These are phyloP conservation scores for Ploceus nigricollis DNA, from an alignment of 2,113 vertebrate genomes.

Conservation along the genomic window DNA sequence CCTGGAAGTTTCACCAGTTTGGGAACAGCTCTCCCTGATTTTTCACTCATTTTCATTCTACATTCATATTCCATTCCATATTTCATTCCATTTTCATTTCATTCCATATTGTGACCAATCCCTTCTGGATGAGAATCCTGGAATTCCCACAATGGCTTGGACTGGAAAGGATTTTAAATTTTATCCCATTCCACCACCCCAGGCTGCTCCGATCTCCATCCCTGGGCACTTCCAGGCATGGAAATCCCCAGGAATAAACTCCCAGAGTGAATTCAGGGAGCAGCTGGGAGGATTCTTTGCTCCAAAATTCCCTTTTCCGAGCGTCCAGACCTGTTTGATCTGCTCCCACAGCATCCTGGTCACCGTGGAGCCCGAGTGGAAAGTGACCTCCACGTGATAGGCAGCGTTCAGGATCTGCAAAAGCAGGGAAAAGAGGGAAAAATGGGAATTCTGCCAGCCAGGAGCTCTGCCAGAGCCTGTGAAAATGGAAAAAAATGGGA, in stretches of 20 bases:
- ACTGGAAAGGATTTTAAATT: background rate
- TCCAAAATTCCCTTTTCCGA: background rate
- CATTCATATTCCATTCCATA: no score
- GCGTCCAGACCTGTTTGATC: conserved; percentile 88
- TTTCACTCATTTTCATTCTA: no score
- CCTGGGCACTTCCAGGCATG: background rate
- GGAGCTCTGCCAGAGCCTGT: background rate
- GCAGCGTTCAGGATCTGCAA: conserved; percentile 93
- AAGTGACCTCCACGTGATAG: conserved; percentile 97
- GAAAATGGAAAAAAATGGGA: background rate
- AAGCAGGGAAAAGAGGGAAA: background rate
- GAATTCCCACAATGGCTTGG: background rate
- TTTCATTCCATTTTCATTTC: no score
- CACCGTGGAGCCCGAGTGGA: conserved; percentile 94
- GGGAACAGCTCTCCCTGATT: background rate
- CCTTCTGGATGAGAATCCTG: background rate
- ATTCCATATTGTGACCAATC: fast-evolving
- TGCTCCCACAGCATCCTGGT: conserved; percentile 96
- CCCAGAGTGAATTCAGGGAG: background rate
- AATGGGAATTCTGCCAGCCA: background rate
- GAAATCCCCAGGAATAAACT: background rate
- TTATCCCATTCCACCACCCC: background rate
- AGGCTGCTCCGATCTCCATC: background rate
- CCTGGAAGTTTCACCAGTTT: background rate
- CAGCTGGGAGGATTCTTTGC: background rate